Percentiles rank a stretch among this genome's conserved stretches.
These are phyloP conservation scores for Orientallactaga bullata DNA, from an alignment of 2,113 vertebrate genomes.

Conservation along the genomic window DNA sequence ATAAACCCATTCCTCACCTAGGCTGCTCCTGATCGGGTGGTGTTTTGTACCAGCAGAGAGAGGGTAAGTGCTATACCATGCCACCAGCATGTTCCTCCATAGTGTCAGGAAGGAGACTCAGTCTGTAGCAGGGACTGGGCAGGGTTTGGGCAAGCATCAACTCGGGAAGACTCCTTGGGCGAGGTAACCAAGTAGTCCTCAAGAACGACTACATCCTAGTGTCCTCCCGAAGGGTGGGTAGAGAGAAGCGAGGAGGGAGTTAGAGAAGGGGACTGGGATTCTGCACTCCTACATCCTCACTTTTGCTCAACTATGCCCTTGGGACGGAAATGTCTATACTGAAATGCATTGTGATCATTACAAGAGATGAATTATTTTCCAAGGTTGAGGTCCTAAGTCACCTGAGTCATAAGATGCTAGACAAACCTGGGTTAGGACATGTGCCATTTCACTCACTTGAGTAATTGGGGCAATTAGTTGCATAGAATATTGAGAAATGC, in stretches of 20 bases:
- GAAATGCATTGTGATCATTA: not conserved
- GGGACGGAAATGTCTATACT: not conserved
- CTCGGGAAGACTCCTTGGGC: not conserved
- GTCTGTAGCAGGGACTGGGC: not conserved
- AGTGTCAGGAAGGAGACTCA: not conserved
- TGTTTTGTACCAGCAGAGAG: too few species aligned
- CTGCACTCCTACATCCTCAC: not conserved
- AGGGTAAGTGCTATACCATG: not conserved
- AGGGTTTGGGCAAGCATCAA: not conserved
- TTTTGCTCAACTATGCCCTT: not conserved
- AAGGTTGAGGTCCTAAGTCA: not conserved
- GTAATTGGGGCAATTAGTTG: not conserved
- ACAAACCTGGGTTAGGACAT: not conserved
- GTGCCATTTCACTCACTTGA: rapidly evolving
- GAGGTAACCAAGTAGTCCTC: too few species aligned
- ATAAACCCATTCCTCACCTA: too few species aligned
- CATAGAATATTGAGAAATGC: not conserved
- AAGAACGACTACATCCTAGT: not conserved
- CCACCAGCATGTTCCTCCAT: not conserved
- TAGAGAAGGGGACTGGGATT: not conserved
- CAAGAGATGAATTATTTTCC: not conserved
- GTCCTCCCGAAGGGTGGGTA: not conserved
- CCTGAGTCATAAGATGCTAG: not conserved
- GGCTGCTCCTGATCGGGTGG: too few species aligned
- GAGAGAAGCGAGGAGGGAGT: not conserved